Conservation (phyloP, 1,140 invertebrate species). For the Chrysopa pallens region DNA sequence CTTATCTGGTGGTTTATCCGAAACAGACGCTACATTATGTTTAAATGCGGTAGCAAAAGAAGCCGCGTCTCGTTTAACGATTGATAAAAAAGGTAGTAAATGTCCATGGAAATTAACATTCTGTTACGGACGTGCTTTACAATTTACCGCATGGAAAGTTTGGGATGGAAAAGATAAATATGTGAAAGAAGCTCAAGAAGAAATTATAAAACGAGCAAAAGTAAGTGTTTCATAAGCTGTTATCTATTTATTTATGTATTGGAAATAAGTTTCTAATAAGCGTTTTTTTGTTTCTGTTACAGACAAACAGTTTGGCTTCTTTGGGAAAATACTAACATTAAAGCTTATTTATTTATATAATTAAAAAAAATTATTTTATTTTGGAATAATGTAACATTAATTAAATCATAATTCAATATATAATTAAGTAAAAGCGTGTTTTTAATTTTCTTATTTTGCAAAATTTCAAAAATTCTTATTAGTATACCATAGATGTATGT, state of each 20-base stretch:
- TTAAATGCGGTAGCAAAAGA: slow-evolving; percentile 86
- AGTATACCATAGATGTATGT: too few relatives aligned
- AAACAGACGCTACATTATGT: slow-evolving; percentile 89
- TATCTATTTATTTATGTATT: neutral
- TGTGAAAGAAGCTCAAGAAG: slow-evolving; percentile 60
- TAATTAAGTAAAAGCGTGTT: too few relatives aligned
- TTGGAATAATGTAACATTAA: too few relatives aligned
- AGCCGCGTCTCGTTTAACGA: slow-evolving; percentile 8
- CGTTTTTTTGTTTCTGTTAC: neutral
- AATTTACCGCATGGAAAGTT: slow-evolving; percentile 79
- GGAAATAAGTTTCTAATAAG: neutral
- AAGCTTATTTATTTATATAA: too few relatives aligned
- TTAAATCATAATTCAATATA: too few relatives aligned
- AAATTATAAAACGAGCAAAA: slow-evolving; percentile 83
- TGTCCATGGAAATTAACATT: slow-evolving; percentile 94
- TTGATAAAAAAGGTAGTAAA: slow-evolving; percentile 28
- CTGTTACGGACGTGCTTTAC: slow-evolving; percentile 81
- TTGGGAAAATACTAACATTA: neutral
- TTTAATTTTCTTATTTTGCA: too few relatives aligned
- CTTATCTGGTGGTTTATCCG: slow-evolving; percentile 91
- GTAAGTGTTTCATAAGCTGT: slow-evolving; percentile 24
- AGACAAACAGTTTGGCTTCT: neutral
- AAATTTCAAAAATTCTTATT: too few relatives aligned
- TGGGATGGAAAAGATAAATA: slow-evolving; percentile 87
- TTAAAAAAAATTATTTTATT: too few relatives aligned